phyloP scores from a whole-genome alignment of 2,797 vertebrate genomes.

The Phoxinus dragarum region DNA sequence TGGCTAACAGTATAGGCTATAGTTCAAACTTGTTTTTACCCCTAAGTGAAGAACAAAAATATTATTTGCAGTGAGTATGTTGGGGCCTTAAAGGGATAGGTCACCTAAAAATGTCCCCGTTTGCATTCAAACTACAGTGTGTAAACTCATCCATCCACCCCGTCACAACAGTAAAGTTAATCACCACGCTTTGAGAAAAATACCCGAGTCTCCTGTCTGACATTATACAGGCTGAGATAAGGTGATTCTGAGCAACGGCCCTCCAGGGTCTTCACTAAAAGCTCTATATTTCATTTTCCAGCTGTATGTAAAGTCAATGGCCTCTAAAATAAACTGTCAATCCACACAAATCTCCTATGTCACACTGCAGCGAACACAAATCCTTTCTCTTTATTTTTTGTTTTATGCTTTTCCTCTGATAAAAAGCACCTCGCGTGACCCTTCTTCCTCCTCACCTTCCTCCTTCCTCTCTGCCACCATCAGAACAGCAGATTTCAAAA shows the following conservation, averaged over 20 bases:
- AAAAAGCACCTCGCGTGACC: slow-evolving; percentile 58
- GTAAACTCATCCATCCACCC: slow-evolving; percentile 37
- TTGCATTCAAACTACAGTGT: background rate
- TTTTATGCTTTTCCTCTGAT: slow-evolving; percentile 47
- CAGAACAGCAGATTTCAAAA: slow-evolving; percentile 75
- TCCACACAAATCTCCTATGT: slow-evolving; percentile 67
- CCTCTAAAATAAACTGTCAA: slow-evolving; percentile 85
- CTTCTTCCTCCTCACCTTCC: slow-evolving; percentile 40
- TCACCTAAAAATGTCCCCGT: background rate
- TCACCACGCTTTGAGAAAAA: slow-evolving; percentile 33
- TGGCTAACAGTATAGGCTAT: background rate
- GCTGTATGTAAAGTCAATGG: slow-evolving; percentile 83
- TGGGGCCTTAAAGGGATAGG: background rate
- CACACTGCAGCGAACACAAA: slow-evolving; percentile 65
- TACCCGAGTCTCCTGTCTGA: slow-evolving; percentile 35
- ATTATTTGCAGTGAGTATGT: background rate
- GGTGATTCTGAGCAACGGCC: slow-evolving; percentile 49
- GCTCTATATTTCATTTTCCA: slow-evolving; percentile 69
- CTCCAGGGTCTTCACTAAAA: slow-evolving; percentile 63
- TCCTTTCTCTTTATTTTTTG: slow-evolving; percentile 59
- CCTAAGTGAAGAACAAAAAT: background rate
- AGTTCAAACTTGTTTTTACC: background rate
- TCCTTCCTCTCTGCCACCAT: slow-evolving; percentile 46
- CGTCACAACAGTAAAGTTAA: slow-evolving; percentile 36
- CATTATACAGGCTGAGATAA: slow-evolving; percentile 52